Conservation (phyloP, 2,113 vertebrate genomes). For the Uria lomvia region DNA sequence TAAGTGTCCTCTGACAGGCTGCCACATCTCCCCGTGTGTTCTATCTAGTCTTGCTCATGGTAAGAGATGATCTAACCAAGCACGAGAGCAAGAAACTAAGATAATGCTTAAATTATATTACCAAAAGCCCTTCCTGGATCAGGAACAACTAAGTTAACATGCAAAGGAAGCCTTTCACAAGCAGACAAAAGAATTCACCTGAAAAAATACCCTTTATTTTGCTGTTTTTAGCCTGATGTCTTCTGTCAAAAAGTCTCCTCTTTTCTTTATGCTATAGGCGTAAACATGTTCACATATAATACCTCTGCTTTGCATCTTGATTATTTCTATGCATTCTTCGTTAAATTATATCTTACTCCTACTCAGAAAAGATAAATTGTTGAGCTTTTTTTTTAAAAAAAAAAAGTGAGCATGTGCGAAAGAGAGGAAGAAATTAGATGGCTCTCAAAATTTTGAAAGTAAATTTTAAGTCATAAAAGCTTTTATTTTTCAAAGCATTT, state of each 20-base stretch:
- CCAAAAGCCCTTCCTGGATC: not conserved
- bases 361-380: not conserved
- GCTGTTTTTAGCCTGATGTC: not conserved
- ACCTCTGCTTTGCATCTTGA: not conserved
- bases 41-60: not conserved
- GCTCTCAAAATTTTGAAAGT: not conserved
- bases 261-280: not conserved
- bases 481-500: not conserved
- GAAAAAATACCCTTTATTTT: not conserved
- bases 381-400: not conserved
- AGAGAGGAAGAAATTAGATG: not conserved
- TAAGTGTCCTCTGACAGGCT: not conserved
- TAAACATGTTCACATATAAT: not conserved
- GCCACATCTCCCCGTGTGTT: not conserved
- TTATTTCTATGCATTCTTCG: not conserved
- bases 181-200: not conserved
- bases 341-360: not conserved
- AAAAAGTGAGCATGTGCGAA: not conserved
- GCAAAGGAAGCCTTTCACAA: not conserved
- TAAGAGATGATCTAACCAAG: not conserved
- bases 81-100: not conserved
- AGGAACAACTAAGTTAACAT: not conserved
- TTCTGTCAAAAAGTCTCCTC: not conserved
- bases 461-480: not conserved
- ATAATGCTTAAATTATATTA: not conserved